Conservation (phyloP, 2,113 vertebrate genomes). For the Morone saxatilis region DNA sequence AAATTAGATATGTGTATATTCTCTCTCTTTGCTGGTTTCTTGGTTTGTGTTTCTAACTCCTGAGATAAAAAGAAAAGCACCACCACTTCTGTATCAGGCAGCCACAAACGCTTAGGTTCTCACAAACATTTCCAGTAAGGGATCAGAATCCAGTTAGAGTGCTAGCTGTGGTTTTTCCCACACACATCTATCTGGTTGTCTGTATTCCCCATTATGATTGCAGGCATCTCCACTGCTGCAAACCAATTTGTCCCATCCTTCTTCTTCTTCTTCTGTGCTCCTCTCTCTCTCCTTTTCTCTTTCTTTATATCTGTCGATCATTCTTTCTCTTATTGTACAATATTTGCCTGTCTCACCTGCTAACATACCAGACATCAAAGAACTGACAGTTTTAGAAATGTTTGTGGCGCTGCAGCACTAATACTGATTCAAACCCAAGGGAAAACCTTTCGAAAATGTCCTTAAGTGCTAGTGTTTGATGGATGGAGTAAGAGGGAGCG, state of each 20-base stretch:
- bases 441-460: not conserved
- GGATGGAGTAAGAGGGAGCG: not conserved
- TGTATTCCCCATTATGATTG: conserved; percentile 57
- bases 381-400: conserved; percentile 3
- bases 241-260: conserved; percentile 51
- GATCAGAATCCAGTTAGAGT: conserved; percentile 67
- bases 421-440: not conserved
- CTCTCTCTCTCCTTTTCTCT: conserved; percentile 18
- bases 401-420: not conserved
- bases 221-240: conserved; percentile 48
- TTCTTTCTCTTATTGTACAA: not conserved
- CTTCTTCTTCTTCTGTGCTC: conserved; percentile 19
- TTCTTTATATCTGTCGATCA: conserved; percentile 41
- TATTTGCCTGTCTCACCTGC: conserved; percentile 19
- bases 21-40: not conserved
- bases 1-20: not conserved
- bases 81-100: conserved; percentile 13
- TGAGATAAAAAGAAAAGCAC: not conserved
- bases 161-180: conserved; percentile 67
- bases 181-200: conserved; percentile 48
- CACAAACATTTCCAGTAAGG: conserved; percentile 74
- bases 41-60: not conserved
- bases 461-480: not conserved
- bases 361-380: not conserved
- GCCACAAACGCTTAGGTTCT: conserved; percentile 44